phyloP scores from a whole-genome alignment of 2,888 invertebrate species.

The Maniola hyperantus region DNA sequence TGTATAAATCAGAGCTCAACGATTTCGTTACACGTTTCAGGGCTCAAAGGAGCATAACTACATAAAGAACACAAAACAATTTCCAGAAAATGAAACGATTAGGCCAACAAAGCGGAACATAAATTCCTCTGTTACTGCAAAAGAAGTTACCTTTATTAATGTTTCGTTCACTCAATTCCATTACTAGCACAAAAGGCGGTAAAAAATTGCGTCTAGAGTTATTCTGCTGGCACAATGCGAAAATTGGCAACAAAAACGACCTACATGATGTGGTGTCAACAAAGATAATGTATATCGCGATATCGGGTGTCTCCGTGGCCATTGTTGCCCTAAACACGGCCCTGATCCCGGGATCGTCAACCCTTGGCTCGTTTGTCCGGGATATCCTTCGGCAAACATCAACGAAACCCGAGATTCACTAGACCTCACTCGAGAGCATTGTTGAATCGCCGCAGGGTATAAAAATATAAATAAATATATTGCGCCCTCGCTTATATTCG shows the following conservation, averaged over 20 bases:
- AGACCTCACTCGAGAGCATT: constrained; percentile 75
- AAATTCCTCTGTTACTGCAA: constrained; percentile 23
- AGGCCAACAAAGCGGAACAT: constrained; percentile 43
- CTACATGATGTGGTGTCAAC: constrained; percentile 76
- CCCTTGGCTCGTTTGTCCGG: constrained; percentile 75
- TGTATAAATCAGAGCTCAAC: constrained; percentile 3
- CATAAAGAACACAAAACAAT: constrained; percentile 12
- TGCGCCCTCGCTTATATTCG: constrained; percentile 44
- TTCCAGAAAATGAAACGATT: constrained; percentile 44
- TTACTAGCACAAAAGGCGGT: constrained; percentile 42
- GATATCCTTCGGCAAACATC: constrained; percentile 79
- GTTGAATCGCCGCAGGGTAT: constrained; percentile 61
- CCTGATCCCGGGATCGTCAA: constrained; percentile 70
- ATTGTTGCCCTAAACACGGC: constrained; percentile 73
- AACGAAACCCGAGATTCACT: constrained; percentile 75
- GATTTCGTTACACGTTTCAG: neutral
- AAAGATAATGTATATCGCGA: constrained; percentile 76
- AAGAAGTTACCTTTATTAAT: constrained; percentile 38
- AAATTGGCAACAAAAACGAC: constrained; percentile 74
- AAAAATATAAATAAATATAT: constrained; percentile 69
- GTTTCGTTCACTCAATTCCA: constrained; percentile 38
- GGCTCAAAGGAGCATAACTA: constrained; percentile 10
- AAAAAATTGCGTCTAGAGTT: constrained; percentile 51
- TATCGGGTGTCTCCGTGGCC: constrained; percentile 69
- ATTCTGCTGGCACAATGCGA: constrained; percentile 67